These are phyloP conservation scores for Drosophila parabipectinata DNA, from an alignment of 1,140 invertebrate species.

Conservation along the genomic window DNA sequence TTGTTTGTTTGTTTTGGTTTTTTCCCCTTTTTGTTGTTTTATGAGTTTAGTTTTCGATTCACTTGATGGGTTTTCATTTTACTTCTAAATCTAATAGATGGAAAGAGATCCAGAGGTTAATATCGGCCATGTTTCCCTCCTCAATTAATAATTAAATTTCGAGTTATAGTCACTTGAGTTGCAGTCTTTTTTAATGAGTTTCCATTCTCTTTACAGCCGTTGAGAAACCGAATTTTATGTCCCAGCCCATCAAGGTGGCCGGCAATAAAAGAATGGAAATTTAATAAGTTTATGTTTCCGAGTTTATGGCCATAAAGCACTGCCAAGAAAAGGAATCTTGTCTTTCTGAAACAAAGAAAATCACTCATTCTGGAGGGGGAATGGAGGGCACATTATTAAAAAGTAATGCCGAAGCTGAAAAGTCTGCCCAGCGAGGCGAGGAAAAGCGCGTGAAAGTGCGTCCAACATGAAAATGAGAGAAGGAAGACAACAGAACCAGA, in stretches of 20 bases:
- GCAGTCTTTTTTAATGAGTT: slow-evolving; percentile 5
- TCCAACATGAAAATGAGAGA: slow-evolving; percentile 27
- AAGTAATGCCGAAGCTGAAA: slow-evolving; percentile 55
- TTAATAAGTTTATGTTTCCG: slow-evolving; percentile 63
- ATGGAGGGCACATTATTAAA: slow-evolving; percentile 64
- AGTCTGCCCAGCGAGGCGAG: slow-evolving; percentile 51
- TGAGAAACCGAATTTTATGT: slow-evolving; percentile 59
- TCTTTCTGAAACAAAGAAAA: slow-evolving; percentile 66
- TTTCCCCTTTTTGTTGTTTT: slow-evolving; percentile 18
- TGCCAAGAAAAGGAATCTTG: slow-evolving; percentile 18
- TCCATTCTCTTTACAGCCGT: slow-evolving; percentile 53
- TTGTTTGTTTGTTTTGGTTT: slow-evolving; percentile 39
- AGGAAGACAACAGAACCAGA: not conserved
- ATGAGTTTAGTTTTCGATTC: slow-evolving; percentile 30
- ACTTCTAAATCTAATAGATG: slow-evolving; percentile 6
- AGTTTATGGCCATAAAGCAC: slow-evolving; percentile 64
- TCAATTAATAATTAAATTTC: slow-evolving; percentile 59
- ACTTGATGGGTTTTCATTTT: slow-evolving; percentile 42
- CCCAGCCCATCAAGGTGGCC: slow-evolving; percentile 22
- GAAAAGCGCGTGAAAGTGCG: slow-evolving; percentile 78
- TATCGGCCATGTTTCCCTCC: slow-evolving; percentile 6
- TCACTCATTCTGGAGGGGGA: slow-evolving; percentile 60
- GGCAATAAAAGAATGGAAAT: slow-evolving; percentile 68
- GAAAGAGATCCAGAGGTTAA: not conserved
- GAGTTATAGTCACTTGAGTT: slow-evolving; percentile 42